phyloP scores from a whole-genome alignment of 23 tunicate genomes.

The Diplosoma virens region DNA sequence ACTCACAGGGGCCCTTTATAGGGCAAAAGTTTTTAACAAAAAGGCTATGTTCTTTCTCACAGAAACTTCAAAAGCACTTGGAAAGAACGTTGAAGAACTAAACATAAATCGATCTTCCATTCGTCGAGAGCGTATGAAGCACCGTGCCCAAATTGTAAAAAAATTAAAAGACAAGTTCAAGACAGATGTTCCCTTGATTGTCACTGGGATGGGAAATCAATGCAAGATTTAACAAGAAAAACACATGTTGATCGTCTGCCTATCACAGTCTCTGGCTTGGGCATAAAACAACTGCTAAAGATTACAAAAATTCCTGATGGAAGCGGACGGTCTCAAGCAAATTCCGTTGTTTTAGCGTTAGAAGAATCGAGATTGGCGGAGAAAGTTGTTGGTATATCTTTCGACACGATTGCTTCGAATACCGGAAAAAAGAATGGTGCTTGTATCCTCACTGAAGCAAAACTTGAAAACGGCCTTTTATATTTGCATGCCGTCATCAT shows the following conservation, averaged over 20 bases:
- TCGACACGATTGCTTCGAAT: slow-evolving; percentile 11
- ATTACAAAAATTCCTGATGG: slow-evolving; percentile 23
- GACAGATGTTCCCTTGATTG: slow-evolving; percentile 10
- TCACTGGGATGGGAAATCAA: slow-evolving; percentile 28
- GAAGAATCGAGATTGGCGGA: slow-evolving; percentile 26
- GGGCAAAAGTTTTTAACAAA: slow-evolving; percentile 15
- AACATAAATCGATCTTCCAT: slow-evolving; percentile 28
- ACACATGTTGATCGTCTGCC: slow-evolving; percentile 24
- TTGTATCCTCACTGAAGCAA: slow-evolving; percentile 1
- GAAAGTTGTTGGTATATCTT: slow-evolving; percentile 34
- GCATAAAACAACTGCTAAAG: slow-evolving; percentile 17
- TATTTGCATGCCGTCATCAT: slow-evolving; percentile 27
- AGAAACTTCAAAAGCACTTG: slow-evolving; percentile 9
- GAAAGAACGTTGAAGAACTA: slow-evolving; percentile 4
- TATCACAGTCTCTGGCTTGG: slow-evolving; percentile 8
- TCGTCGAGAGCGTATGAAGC: slow-evolving; percentile 13
- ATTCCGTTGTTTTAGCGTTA: slow-evolving; percentile 15
- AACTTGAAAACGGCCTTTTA: neutral
- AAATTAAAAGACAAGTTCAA: slow-evolving; percentile 18
- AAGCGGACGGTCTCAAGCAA: slow-evolving; percentile 12
- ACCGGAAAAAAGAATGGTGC: slow-evolving; percentile 26
- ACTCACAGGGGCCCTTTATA: slow-evolving; percentile 20
- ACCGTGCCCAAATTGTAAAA: slow-evolving; percentile 22
- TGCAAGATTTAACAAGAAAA: slow-evolving; percentile 23
- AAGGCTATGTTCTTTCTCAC: neutral